Conservation (phyloP, 2,888 invertebrate species). For the Mimachlamys varia region DNA sequence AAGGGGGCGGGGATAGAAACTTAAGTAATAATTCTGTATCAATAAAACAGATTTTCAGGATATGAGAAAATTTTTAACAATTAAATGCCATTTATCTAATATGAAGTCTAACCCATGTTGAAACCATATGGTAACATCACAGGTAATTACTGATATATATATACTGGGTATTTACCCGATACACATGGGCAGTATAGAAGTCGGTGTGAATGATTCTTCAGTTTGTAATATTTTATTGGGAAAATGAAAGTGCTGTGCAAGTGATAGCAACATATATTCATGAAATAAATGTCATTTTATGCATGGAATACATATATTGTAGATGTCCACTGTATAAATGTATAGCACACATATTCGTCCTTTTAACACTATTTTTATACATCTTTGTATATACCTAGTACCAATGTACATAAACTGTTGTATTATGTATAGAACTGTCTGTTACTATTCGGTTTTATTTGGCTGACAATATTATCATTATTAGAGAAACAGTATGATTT, state of each 20-base stretch:
- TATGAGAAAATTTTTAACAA: too few relatives aligned
- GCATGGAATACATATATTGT: not conserved
- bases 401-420: not conserved
- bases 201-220: not conserved
- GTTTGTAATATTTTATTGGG: not conserved
- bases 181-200: not conserved
- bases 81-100: too few relatives aligned
- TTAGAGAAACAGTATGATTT: not conserved
- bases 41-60: too few relatives aligned
- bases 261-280: not conserved
- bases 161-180: too few relatives aligned
- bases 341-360: slow-evolving; percentile 7
- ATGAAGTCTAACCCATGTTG: too few relatives aligned
- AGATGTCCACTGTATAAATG: slow-evolving; percentile 28
- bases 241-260: slow-evolving; percentile 1
- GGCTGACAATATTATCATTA: not conserved
- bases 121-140: too few relatives aligned
- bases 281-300: not conserved
- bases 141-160: too few relatives aligned
- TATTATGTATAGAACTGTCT: not conserved
- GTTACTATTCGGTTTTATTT: not conserved
- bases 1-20: too few relatives aligned
- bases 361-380: slow-evolving; percentile 24
- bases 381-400: not conserved
- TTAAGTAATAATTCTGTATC: too few relatives aligned